phyloP scores from a whole-genome alignment of 1,140 invertebrate genomes.

The Drosophila dunni region DNA sequence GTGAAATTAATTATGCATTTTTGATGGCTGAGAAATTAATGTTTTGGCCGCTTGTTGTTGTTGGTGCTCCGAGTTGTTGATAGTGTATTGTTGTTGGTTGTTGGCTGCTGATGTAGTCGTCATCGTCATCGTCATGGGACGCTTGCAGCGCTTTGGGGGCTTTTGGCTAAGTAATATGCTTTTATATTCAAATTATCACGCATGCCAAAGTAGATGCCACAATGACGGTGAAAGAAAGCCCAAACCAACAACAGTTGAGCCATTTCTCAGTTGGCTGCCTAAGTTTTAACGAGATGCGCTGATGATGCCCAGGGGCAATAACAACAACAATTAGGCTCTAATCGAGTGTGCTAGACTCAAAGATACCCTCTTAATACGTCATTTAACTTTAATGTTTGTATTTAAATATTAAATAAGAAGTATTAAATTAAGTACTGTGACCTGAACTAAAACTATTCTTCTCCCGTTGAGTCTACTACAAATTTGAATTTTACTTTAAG shows the following conservation, averaged over 20 bases:
- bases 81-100: conserved; percentile 16
- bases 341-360: background rate
- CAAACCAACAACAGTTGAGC: conserved; percentile 1
- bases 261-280: conserved; percentile 8
- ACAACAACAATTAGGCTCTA: conserved; percentile 10
- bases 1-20: conserved; percentile 76
- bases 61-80: background rate
- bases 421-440: no score
- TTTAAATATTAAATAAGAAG: no score
- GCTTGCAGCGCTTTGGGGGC: conserved; percentile 40
- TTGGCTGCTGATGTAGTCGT: conserved; percentile 48
- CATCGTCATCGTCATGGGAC: conserved; percentile 42
- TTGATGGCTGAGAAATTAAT: conserved; percentile 63
- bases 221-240: conserved; percentile 32
- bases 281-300: conserved; percentile 67
- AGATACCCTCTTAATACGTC: background rate
- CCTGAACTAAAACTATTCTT: no score
- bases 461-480: no score
- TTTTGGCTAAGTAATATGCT: conserved; percentile 59
- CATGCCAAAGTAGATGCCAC: conserved; percentile 70
- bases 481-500: no score
- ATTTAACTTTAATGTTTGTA: no score
- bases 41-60: background rate
- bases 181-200: conserved; percentile 80
- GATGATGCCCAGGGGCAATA: conserved; percentile 65